Evolutionary conservation across 2,888 invertebrate genomes (phyloP).

Genomic region (Netelia fuscicornis): DNA sequence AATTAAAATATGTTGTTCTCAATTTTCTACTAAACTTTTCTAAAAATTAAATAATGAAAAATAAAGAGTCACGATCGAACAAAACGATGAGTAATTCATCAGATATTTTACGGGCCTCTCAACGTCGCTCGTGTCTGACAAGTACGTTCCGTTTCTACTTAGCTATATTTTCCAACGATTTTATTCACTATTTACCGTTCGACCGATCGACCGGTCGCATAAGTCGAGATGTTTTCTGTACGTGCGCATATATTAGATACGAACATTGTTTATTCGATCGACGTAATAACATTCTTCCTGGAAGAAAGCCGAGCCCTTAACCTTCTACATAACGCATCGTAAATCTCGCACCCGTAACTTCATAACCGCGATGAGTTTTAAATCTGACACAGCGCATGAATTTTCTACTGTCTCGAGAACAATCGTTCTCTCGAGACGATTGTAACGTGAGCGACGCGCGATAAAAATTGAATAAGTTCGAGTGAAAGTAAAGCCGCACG

Average conservation of each 20-base stretch:
- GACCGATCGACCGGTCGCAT: neutral
- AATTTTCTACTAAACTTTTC: too few species aligned
- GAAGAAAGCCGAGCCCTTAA: slow-evolving; percentile 37
- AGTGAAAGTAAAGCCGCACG: too few species aligned
- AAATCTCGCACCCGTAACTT: slow-evolving; percentile 34
- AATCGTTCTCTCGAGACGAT: slow-evolving; percentile 1
- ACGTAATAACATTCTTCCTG: slow-evolving; percentile 13
- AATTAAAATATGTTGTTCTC: too few species aligned
- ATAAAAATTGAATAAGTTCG: neutral
- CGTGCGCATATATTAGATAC: neutral
- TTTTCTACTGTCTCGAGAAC: slow-evolving; percentile 8
- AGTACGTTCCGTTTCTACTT: slow-evolving; percentile 30
- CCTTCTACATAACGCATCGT: slow-evolving; percentile 18
- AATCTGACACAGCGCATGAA: slow-evolving; percentile 14
- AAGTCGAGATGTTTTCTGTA: neutral
- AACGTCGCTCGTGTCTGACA: slow-evolving; percentile 33
- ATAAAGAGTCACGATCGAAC: neutral
- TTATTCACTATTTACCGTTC: neutral
- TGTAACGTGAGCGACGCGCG: neutral
- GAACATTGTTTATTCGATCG: neutral
- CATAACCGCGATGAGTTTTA: slow-evolving; percentile 14
- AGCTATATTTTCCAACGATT: neutral
- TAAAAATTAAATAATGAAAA: too few species aligned
- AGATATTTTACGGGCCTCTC: slow-evolving; percentile 3
- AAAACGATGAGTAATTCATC: slow-evolving; percentile 26